Evolutionary conservation across 1,140 invertebrate species (phyloP).

Genomic region (Nasonia vitripennis): DNA sequence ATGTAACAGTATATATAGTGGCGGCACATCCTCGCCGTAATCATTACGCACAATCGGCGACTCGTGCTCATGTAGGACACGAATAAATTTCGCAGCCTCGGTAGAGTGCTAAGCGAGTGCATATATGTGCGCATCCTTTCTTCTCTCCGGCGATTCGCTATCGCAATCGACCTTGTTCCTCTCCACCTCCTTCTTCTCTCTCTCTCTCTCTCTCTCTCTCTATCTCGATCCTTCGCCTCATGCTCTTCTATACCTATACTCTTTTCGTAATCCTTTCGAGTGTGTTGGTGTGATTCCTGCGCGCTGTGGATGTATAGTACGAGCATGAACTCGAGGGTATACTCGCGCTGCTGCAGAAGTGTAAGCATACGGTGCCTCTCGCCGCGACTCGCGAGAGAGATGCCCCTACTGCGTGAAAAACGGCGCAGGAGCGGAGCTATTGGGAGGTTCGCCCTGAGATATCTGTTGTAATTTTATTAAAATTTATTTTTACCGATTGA

Average conservation of each 20-base stretch:
- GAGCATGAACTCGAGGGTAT: neutral
- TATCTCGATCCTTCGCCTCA: too few relatives aligned
- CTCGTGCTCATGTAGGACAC: slow-evolving; percentile 17
- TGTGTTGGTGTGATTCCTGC: neutral
- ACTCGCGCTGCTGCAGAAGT: neutral
- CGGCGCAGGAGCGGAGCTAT: neutral
- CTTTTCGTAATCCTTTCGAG: slow-evolving; percentile 21
- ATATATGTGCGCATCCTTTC: slow-evolving; percentile 21
- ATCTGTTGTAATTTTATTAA: too few relatives aligned
- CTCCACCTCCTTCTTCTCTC: neutral
- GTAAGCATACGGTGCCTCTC: neutral
- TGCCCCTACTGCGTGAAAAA: neutral
- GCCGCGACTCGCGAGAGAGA: neutral
- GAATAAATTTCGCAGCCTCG: slow-evolving; percentile 28
- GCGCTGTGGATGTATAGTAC: neutral
- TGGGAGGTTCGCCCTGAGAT: neutral
- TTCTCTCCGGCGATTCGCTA: neutral
- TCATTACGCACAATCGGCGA: neutral
- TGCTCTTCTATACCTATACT: neutral
- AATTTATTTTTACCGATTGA: too few relatives aligned
- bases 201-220: neutral
- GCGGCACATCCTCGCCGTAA: neutral
- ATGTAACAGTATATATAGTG: neutral
- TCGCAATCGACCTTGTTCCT: slow-evolving; percentile 37
- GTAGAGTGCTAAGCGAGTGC: neutral